Conservation (phyloP, 1,140 invertebrate species). For the Elymnias hypermnestra region DNA sequence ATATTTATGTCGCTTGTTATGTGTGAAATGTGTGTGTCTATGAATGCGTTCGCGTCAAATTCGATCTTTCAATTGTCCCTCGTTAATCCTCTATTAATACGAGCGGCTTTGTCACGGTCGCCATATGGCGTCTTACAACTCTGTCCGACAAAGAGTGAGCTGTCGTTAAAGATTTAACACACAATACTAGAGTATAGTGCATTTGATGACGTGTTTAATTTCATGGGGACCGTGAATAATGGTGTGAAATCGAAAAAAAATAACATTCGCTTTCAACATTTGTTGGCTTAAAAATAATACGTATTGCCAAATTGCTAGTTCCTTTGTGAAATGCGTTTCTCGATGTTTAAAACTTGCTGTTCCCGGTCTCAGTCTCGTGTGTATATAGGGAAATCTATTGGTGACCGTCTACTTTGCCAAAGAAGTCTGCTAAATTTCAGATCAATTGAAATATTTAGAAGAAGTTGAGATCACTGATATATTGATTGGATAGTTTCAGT, state of each 20-base stretch:
- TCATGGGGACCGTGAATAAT: constrained; percentile 38
- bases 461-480: too few relatives aligned
- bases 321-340: constrained; percentile 25
- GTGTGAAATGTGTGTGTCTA: constrained; percentile 14
- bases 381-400: too few relatives aligned
- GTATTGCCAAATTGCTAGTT: neutral
- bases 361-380: too few relatives aligned
- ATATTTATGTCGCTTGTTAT: constrained; percentile 6
- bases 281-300: constrained; percentile 1
- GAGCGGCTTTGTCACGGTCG: constrained; percentile 36
- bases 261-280: constrained; percentile 30
- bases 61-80: constrained; percentile 32
- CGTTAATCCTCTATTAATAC: constrained; percentile 41
- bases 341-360: neutral
- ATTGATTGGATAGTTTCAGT: too few relatives aligned
- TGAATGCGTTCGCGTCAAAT: constrained; percentile 32
- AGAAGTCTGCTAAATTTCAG: too few relatives aligned
- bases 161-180: constrained; percentile 28
- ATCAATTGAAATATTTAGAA: too few relatives aligned
- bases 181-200: constrained; percentile 37
- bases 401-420: too few relatives aligned
- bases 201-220: constrained; percentile 48
- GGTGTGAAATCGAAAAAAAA: constrained; percentile 48
- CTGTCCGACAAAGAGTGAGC: constrained; percentile 27
- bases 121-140: constrained; percentile 52